Evolutionary conservation across 2,888 invertebrate genomes (phyloP), one percentile per base, ranked within the genome.

Genomic region (Agrotis clavis): DNA sequence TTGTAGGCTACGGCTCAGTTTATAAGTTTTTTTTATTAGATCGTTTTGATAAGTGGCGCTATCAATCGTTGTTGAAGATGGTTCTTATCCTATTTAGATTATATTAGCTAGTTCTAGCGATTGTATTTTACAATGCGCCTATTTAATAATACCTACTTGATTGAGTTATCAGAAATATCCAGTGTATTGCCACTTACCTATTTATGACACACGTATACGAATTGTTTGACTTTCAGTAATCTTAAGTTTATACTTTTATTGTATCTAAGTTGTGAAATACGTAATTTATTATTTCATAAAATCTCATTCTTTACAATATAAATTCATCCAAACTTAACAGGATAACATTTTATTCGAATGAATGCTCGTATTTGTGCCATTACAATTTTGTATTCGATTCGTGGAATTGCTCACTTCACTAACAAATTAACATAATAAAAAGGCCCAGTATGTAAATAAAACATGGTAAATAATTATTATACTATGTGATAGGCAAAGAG

Each of bases 11-110:
- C 50, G 66, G 78, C 67, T 79, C 75, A 72, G 64, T 75, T 82
- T 78, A 76, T 74, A 74, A 69, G 69, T 76, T 82, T 77, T 78
- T n/a, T 84, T 69, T 78, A 73, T 66, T 74, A 73, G 62, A 82
- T 85, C 60, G 62, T 67, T 75, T 67, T 73, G 77, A 76, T 83
- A 78, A 57, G 9, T 65, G 30, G 62, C 41, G 61, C 71, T 69
- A 85, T 86, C 84, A 82, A 85, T 85, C 79, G 82, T 82, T 67
- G 74, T 82, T 82, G 75, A 82, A 35, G 72, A 85, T 80, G 72
- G 54, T 30, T 71, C 66, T 74, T 82, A 82, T 78, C 67, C 54
- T 71, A 67, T 67, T 65, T 60, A 53, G 75, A 81, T 81, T 61
- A 65, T 64, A 65, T 13, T 71, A 41, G 25, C 21, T 56, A 18